These are phyloP conservation scores for Austrofundulus limnaeus DNA, from an alignment of 2,113 vertebrate genomes.

Conservation along the genomic window DNA sequence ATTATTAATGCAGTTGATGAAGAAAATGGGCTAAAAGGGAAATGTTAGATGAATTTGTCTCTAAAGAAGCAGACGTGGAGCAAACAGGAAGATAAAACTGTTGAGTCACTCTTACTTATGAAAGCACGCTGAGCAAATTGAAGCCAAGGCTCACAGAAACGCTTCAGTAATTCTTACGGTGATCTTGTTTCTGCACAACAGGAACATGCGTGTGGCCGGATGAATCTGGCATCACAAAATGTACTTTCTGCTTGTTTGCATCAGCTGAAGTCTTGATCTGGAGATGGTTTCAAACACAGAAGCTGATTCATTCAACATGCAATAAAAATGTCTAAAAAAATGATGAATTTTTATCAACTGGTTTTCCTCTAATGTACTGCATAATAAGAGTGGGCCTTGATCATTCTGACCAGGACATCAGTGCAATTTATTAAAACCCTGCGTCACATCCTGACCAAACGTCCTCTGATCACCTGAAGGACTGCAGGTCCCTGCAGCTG, in stretches of 20 bases:
- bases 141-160: neutral
- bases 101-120: neutral
- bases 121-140: too few relatives aligned
- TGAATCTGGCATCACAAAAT: too few relatives aligned
- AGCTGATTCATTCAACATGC: too few relatives aligned
- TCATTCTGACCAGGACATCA: neutral
- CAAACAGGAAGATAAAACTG: neutral
- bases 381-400: neutral
- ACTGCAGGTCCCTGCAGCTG: constrained; percentile 2
- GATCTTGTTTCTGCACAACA: neutral
- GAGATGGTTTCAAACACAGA: too few relatives aligned
- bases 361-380: too few relatives aligned
- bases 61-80: neutral
- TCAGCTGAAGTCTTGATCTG: too few relatives aligned
- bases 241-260: too few relatives aligned
- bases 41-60: too few relatives aligned
- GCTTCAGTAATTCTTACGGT: neutral
- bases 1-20: too few relatives aligned
- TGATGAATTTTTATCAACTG: too few relatives aligned
- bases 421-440: constrained; percentile 8
- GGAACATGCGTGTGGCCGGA: neutral
- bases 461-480: constrained; percentile 24
- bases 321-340: too few relatives aligned
- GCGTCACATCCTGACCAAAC: constrained; percentile 32
- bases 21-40: too few relatives aligned